Percentiles rank a stretch among this genome's conserved stretches.
Conservation (phyloP, 2,888 invertebrate genomes). For the Allophyes oxyacanthae region DNA sequence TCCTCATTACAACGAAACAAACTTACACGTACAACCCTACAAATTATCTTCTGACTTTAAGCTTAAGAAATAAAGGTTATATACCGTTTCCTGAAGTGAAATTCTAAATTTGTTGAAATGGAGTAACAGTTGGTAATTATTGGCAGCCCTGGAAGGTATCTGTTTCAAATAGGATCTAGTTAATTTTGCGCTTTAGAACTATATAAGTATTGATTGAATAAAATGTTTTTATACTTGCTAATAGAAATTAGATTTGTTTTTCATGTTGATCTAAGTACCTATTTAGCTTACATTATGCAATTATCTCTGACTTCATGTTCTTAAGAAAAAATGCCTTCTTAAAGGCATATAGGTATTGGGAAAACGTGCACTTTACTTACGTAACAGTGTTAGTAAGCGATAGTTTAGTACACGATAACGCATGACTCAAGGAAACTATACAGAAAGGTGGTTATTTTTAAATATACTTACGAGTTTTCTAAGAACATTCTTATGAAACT, state of each 20-base stretch:
- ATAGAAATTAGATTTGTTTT: constrained; percentile 26
- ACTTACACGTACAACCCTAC: constrained; percentile 46
- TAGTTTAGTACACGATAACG: too few relatives aligned
- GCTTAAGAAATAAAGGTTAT: constrained; percentile 20
- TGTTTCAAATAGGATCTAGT: constrained; percentile 52
- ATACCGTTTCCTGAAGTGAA: constrained; percentile 2
- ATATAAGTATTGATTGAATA: constrained; percentile 48
- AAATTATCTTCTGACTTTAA: constrained; percentile 41
- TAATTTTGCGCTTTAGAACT: constrained; percentile 48
- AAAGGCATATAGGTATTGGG: too few relatives aligned
- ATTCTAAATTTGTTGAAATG: constrained; percentile 31
- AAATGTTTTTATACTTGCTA: constrained; percentile 33
- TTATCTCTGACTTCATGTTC: not conserved
- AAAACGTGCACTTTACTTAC: too few relatives aligned
- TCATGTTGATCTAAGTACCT: constrained; percentile 9
- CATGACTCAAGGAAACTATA: too few relatives aligned
- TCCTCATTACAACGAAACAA: constrained; percentile 70
- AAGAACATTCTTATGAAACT: too few relatives aligned
- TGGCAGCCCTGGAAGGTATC: constrained; percentile 65
- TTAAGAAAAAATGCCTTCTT: not conserved
- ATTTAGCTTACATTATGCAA: not conserved
- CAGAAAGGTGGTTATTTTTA: too few relatives aligned
- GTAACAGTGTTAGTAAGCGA: too few relatives aligned
- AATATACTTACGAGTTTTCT: too few relatives aligned
- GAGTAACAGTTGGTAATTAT: constrained; percentile 70